Base-by-base conservation (phyloP, 2,797 vertebrate species). In the Anableps anableps region DNA sequence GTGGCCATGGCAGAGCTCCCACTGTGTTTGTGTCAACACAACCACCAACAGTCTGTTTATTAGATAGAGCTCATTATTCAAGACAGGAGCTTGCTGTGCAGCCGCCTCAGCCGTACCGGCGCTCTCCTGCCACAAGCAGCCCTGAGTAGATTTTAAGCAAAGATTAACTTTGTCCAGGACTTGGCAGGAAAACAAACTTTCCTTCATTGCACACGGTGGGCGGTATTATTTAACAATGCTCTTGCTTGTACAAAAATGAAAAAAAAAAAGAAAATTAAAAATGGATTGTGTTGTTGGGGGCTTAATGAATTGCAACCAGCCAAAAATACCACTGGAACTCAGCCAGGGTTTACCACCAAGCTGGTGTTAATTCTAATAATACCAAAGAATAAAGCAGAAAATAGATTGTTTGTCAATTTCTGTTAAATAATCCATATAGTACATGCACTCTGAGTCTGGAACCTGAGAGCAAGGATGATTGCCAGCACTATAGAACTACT, bases 51-150 rank as follows among this genome's bases (percentile, higher is more conserved):
- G 89, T 83, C 89, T 88, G 89, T 92, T 92, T 93, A 92, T 92
- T 92, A 91, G 92, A 93, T 68, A 62, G 90, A 86, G 92, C 92
- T 94, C 93, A 93, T 95, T 95, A 95, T 91, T 93, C 89, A 83
- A 79, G 92, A 89, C 90, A 89, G 89, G 68, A 82, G 60, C 87
- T 86, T 78, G 50, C 86, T 87, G 89, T 78, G 86, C 81, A 84
- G 80, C 85, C 47, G 48, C 83, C 81, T 76, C 88, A 75, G 82
- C 66, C 71, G 78, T 7, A 79, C 81, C 76, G 83, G 87, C 83
- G 66, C 82, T 66, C 82, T 60, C 84, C 86, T 86, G 87, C 90
- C 86, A 89, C 84, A 7, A 86, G 84, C 47, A 91, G 74, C 85
- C 82, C 85, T 9, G 85, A 85, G 84, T 85, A 83, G 79, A 88